Percentiles rank a stretch among this genome's conserved stretches.
These are phyloP conservation scores for Aplidium turbinatum DNA, from an alignment of 23 tunicate species.

Conservation along the genomic window DNA sequence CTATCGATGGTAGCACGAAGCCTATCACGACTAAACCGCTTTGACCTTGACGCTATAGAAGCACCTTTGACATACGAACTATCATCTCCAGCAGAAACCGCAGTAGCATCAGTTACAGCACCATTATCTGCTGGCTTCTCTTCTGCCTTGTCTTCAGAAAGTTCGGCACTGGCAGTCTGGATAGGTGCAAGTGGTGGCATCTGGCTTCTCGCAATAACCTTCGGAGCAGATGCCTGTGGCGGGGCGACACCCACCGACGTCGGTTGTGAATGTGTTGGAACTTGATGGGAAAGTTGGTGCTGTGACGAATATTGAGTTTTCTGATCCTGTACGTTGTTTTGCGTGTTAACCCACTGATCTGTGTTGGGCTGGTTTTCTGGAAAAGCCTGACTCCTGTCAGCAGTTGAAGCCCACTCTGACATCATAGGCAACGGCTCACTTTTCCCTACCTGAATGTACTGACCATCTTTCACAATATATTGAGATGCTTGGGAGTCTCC, in stretches of 20 bases:
- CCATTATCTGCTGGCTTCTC: neutral
- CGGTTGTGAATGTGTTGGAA: neutral
- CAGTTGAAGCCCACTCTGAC: slow-evolving; percentile 7
- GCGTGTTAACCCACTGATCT: neutral
- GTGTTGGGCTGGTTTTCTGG: neutral
- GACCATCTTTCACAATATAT: neutral
- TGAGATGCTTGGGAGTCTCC: neutral
- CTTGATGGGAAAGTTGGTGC: neutral
- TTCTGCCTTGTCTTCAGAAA: neutral
- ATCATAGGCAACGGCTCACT: neutral
- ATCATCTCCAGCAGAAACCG: neutral
- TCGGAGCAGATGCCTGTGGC: neutral
- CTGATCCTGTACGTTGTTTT: neutral
- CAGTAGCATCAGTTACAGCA: neutral
- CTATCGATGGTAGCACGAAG: slow-evolving; percentile 86
- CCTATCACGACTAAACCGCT: slow-evolving; percentile 85
- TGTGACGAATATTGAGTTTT: slow-evolving; percentile 1
- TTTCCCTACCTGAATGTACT: neutral
- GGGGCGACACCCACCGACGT: neutral
- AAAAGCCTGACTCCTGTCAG: no score
- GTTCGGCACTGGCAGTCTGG: neutral
- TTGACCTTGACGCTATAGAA: slow-evolving; percentile 45
- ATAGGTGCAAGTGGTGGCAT: slow-evolving; percentile 56
- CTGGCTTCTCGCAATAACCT: slow-evolving; percentile 23
- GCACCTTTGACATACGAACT: slow-evolving; percentile 48